Evolutionary conservation across 2,888 invertebrate species (phyloP).

Genomic region (Cataglyphis altisquamis): DNA sequence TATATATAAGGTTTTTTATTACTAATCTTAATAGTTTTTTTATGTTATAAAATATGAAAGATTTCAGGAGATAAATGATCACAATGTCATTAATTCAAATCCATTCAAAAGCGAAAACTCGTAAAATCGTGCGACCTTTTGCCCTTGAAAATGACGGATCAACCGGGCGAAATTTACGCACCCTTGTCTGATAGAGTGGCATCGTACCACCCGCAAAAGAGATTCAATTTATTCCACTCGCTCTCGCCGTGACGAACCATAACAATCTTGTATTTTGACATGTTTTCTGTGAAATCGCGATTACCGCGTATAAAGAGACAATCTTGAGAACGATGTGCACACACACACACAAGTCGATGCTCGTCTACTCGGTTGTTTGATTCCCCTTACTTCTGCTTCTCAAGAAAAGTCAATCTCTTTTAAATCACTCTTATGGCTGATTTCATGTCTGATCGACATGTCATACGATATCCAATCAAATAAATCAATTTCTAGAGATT

Average conservation of each 20-base stretch:
- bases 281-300: conserved; percentile 60
- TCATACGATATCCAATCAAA: not conserved
- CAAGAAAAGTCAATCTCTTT: not conserved
- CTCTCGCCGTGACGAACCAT: conserved; percentile 90
- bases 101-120: not conserved
- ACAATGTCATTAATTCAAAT: not conserved
- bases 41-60: not conserved
- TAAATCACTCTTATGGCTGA: not conserved
- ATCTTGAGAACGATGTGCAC: not conserved
- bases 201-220: conserved; percentile 90
- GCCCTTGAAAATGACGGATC: conserved; percentile 60
- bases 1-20: not conserved
- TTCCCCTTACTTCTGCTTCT: conserved; percentile 45
- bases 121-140: conserved; percentile 64
- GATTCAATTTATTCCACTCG: conserved; percentile 89
- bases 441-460: too few species aligned
- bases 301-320: conserved; percentile 14
- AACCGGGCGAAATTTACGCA: conserved; percentile 74
- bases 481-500: not conserved
- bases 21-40: not conserved
- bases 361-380: conserved; percentile 51
- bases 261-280: conserved; percentile 88
- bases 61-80: not conserved
- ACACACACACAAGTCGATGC: conserved; percentile 12
- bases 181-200: conserved; percentile 89